Evolutionary conservation across 2,888 invertebrate genomes (phyloP).

Genomic region (Criorhina ranunculi): DNA sequence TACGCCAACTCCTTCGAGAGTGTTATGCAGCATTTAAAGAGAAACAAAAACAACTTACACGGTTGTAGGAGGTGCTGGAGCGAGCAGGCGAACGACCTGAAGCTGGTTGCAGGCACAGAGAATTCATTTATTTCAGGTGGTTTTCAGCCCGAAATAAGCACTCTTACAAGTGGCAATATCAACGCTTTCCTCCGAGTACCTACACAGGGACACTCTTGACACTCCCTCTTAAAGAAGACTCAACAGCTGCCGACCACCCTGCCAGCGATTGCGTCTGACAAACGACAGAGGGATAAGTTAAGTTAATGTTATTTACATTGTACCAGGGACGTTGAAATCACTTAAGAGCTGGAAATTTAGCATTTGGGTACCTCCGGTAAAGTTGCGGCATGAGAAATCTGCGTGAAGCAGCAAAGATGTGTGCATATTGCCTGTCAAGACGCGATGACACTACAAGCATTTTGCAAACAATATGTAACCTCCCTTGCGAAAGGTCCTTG

Average conservation of each 20-base stretch:
- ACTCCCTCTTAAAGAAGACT: conserved; percentile 27
- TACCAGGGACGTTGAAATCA: conserved; percentile 36
- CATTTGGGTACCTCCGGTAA: conserved; percentile 4
- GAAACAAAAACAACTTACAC: conserved; percentile 6
- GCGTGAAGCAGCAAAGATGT: conserved; percentile 19
- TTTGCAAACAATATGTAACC: conserved; percentile 53
- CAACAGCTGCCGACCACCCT: conserved; percentile 2
- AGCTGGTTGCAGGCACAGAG: conserved; percentile 15
- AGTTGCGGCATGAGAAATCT: conserved; percentile 43
- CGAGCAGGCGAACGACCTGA: conserved; percentile 1
- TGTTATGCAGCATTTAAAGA: conserved; percentile 21
- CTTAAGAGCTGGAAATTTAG: conserved; percentile 31
- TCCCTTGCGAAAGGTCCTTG: conserved; percentile 41
- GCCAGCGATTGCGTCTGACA: conserved; percentile 37
- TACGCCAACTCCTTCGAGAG: conserved; percentile 39
- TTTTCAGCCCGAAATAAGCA: conserved; percentile 29
- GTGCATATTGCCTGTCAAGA: conserved; percentile 35
- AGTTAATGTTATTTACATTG: conserved; percentile 45
- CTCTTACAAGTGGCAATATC: conserved; percentile 57
- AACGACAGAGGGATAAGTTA: conserved; percentile 20
- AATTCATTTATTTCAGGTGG: conserved; percentile 69
- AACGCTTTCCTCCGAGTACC: conserved; percentile 30
- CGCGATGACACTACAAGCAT: conserved; percentile 56
- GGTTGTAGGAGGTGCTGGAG: not conserved
- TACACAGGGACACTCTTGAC: conserved; percentile 16